These are phyloP conservation scores for Brachionus paranguensis DNA, from an alignment of 1,140 invertebrate genomes.

Conservation along the genomic window DNA sequence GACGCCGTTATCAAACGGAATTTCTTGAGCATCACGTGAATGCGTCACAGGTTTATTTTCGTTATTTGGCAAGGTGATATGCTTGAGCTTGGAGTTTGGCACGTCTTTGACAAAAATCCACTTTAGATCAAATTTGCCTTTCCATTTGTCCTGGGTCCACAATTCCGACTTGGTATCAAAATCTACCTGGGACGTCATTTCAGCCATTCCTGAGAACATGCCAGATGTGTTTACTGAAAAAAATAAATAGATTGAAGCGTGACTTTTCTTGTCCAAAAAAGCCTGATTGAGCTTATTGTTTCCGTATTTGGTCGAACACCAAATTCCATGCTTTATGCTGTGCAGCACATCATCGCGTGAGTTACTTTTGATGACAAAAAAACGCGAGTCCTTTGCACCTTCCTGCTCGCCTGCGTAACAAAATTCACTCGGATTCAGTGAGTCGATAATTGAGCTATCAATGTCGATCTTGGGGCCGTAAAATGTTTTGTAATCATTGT, in stretches of 20 bases:
- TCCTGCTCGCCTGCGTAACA: slow-evolving; percentile 13
- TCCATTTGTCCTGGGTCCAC: slow-evolving; percentile 57
- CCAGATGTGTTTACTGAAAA: slow-evolving; percentile 94
- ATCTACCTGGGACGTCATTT: slow-evolving; percentile 89
- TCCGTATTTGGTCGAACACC: slow-evolving; percentile 97
- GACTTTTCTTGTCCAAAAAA: slow-evolving; percentile 66
- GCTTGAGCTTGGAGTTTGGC: slow-evolving; percentile 67
- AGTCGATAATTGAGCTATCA: neutral
- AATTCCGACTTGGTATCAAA: slow-evolving; percentile 65
- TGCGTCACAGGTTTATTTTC: slow-evolving; percentile 97
- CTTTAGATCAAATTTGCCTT: slow-evolving; percentile 83
- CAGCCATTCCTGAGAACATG: slow-evolving; percentile 96
- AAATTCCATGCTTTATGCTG: slow-evolving; percentile 96
- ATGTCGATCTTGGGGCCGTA: neutral
- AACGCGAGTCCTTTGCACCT: neutral
- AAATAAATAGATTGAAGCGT: slow-evolving; percentile 76
- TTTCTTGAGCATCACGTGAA: slow-evolving; percentile 92
- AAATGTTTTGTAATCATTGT: neutral
- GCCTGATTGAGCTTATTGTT: slow-evolving; percentile 89
- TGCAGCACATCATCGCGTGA: slow-evolving; percentile 97
- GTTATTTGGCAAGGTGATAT: slow-evolving; percentile 93
- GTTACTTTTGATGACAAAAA: slow-evolving; percentile 58
- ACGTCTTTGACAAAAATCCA: slow-evolving; percentile 99
- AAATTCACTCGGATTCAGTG: slow-evolving; percentile 8
- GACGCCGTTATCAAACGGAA: slow-evolving; percentile 80